Evolutionary conservation across 2,113 vertebrate genomes (phyloP).

Genomic region (Sphaerodactylus townsendi): DNA sequence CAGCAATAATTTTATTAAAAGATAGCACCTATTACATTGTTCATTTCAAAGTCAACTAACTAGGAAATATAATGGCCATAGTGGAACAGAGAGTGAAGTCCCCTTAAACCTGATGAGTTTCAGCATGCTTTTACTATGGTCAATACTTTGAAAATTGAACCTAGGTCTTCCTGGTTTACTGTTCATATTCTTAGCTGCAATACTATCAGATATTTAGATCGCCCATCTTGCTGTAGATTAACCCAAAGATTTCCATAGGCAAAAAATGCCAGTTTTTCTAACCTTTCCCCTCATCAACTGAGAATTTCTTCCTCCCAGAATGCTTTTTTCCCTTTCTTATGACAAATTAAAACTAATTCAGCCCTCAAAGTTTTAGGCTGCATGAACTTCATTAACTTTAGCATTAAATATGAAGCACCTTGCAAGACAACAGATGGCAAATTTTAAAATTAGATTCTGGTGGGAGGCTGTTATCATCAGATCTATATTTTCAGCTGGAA

Average conservation of each 20-base stretch:
- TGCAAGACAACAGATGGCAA: slow-evolving; percentile 80
- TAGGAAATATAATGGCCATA: neutral
- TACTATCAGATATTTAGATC: slow-evolving; percentile 40
- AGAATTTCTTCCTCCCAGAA: neutral
- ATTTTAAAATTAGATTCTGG: slow-evolving; percentile 82
- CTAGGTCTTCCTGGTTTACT: neutral
- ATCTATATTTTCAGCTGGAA: slow-evolving; percentile 71
- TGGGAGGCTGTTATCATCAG: slow-evolving; percentile 77
- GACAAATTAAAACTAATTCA: slow-evolving; percentile 47
- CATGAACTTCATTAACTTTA: slow-evolving; percentile 64
- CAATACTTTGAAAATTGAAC: neutral
- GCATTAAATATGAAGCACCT: slow-evolving; percentile 75
- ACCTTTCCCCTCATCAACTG: slow-evolving; percentile 1
- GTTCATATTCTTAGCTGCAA: neutral
- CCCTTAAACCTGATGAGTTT: neutral
- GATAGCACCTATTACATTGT: neutral
- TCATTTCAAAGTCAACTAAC: neutral
- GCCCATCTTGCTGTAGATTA: slow-evolving; percentile 31
- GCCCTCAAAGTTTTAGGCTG: slow-evolving; percentile 29
- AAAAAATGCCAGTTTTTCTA: neutral
- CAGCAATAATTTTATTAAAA: neutral
- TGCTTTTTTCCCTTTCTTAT: slow-evolving; percentile 18
- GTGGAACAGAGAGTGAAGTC: neutral
- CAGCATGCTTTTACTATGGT: neutral
- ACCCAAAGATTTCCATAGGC: neutral